These are phyloP conservation scores for Elachura formosa DNA, from an alignment of 2,113 vertebrate species.

Conservation along the genomic window DNA sequence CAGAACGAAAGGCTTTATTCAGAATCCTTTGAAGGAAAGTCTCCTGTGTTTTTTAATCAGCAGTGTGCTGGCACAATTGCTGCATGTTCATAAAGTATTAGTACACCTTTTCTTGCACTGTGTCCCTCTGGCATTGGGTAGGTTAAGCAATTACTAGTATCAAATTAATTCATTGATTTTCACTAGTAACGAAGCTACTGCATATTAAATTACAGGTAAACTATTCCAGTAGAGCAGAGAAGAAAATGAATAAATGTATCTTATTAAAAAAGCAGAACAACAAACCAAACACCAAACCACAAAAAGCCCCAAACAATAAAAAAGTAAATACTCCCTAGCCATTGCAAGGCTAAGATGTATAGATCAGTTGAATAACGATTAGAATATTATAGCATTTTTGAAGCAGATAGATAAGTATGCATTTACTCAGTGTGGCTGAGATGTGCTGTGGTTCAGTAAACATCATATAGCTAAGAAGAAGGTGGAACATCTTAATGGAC, in stretches of 20 bases:
- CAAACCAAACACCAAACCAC: background rate
- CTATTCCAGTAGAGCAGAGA: background rate
- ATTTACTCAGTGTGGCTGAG: background rate
- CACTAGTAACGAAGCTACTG: background rate
- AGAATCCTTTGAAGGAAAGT: conserved; percentile 41
- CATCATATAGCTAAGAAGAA: background rate
- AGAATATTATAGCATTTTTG: background rate
- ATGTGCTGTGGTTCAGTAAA: background rate
- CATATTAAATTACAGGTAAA: background rate
- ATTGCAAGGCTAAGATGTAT: background rate
- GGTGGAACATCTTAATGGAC: background rate
- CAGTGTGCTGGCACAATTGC: background rate
- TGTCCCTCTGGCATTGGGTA: background rate
- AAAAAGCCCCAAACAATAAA: background rate
- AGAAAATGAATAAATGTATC: background rate
- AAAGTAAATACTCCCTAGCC: background rate
- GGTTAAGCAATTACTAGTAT: background rate
- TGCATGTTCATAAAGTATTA: background rate
- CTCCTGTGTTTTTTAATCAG: conserved; percentile 34
- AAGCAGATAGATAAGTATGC: background rate
- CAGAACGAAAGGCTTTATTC: conserved; percentile 29
- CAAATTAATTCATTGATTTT: conserved; percentile 2
- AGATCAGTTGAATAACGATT: background rate
- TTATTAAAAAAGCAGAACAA: background rate
- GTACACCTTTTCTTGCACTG: background rate